Percentiles rank a stretch among this genome's conserved stretches.
Conservation (phyloP, 1,140 invertebrate species). For the Bombyx mandarina region DNA sequence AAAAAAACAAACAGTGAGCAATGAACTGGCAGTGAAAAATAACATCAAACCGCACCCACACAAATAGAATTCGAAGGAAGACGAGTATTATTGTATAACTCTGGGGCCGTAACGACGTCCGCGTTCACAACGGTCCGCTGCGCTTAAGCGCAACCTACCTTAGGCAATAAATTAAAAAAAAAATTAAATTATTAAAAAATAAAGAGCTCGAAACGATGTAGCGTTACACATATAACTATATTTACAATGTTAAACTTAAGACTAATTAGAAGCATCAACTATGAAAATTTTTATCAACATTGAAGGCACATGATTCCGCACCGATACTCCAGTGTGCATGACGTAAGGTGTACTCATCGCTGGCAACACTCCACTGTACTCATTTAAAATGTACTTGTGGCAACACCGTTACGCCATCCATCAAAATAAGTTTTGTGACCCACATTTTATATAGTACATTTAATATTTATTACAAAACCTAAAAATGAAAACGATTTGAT, state of each 20-base stretch:
- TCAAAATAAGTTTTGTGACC: background rate
- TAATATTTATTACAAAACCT: background rate
- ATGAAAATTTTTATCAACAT: conserved; percentile 67
- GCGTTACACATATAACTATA: conserved; percentile 48
- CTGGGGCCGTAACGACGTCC: background rate
- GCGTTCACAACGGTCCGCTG: background rate
- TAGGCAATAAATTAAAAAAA: conserved; percentile 62
- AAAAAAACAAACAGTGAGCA: conserved; percentile 9
- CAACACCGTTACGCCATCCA: background rate
- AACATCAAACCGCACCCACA: conserved; percentile 1
- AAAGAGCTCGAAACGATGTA: conserved; percentile 58
- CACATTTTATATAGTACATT: background rate
- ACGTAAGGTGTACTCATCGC: conserved; percentile 39
- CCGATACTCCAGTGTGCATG: conserved; percentile 52
- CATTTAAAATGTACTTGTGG: conserved; percentile 1
- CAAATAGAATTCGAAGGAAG: background rate
- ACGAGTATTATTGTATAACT: background rate
- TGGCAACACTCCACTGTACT: conserved; percentile 29
- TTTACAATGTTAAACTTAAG: conserved; percentile 58
- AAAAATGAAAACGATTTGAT: background rate
- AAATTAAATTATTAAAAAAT: conserved; percentile 63
- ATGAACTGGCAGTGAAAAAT: conserved; percentile 12
- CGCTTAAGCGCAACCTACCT: conserved; percentile 17
- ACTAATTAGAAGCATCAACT: conserved; percentile 69
- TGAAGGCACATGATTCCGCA: conserved; percentile 69